Evolutionary conservation across 2,797 vertebrate species (phyloP).

Genomic region (Graptemys geographica): DNA sequence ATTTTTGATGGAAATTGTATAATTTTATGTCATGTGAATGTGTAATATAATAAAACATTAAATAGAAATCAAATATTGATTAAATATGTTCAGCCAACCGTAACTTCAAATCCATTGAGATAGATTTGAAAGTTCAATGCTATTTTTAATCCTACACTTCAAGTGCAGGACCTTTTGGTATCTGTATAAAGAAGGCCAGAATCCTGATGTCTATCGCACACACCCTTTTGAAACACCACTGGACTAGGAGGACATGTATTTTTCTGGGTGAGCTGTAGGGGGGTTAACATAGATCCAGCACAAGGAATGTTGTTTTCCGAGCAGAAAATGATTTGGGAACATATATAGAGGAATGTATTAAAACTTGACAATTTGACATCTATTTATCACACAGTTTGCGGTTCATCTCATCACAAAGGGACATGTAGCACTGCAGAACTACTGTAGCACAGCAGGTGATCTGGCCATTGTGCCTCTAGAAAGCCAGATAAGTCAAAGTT

Average conservation of each 20-base stretch:
- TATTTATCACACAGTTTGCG: neutral
- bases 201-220: neutral
- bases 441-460: neutral
- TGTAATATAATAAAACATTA: neutral
- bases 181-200: neutral
- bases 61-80: constrained; percentile 3
- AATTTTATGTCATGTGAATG: neutral
- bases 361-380: neutral
- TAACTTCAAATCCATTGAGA: neutral
- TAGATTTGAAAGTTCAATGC: neutral
- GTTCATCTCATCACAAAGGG: neutral
- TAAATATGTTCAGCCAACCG: neutral
- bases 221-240: neutral
- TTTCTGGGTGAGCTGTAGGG: neutral
- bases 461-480: neutral
- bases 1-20: constrained; percentile 26
- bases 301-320: neutral
- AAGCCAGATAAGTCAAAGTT: neutral
- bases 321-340: neutral
- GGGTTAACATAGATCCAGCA: neutral
- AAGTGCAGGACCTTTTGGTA: constrained; percentile 12
- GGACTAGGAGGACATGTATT: neutral
- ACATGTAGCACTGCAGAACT: neutral
- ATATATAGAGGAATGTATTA: neutral
- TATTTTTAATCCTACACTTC: constrained; percentile 5